Evolutionary conservation across 2,797 vertebrate species (phyloP).

Genomic region (Enteromius trimaculatus): DNA sequence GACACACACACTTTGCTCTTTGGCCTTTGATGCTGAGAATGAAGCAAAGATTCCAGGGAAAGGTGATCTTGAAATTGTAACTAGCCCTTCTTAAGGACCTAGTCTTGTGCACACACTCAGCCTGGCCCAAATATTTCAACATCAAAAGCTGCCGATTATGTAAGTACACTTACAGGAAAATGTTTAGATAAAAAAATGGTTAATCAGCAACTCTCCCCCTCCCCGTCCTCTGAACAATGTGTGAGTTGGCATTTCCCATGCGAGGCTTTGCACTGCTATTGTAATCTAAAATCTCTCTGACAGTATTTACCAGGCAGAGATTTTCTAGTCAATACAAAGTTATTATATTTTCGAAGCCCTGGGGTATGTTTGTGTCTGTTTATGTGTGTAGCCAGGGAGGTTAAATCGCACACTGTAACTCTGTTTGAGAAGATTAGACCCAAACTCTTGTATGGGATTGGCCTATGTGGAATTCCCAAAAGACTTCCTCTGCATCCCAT

Average conservation of each 20-base stretch:
- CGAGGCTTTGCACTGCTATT: not conserved
- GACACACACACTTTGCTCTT: constrained; percentile 28
- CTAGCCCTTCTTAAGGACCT: not conserved
- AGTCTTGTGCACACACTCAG: constrained; percentile 36
- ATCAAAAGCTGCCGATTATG: constrained; percentile 36
- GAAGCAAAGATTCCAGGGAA: constrained; percentile 30
- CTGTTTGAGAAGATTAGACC: constrained; percentile 42
- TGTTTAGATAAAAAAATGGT: constrained; percentile 34
- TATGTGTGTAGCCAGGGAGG: constrained; percentile 28
- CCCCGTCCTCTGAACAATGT: not conserved
- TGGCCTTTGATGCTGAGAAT: constrained; percentile 15
- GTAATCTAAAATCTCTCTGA: constrained; percentile 27
- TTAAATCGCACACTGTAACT: constrained; percentile 35
- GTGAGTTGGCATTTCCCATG: constrained; percentile 31
- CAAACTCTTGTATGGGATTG: constrained; percentile 38
- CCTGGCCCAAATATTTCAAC: constrained; percentile 25
- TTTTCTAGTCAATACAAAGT: constrained; percentile 45
- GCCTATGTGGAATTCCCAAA: constrained; percentile 51
- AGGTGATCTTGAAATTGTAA: constrained; percentile 7
- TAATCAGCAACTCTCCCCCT: constrained; percentile 25
- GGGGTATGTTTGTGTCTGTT: constrained; percentile 40
- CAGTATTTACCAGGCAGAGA: constrained; percentile 32
- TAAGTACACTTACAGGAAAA: constrained; percentile 39
- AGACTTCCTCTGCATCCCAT: not conserved
- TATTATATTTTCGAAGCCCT: constrained; percentile 44